Conservation (phyloP, 2,888 invertebrate genomes). For the Hemithea aestivaria region DNA sequence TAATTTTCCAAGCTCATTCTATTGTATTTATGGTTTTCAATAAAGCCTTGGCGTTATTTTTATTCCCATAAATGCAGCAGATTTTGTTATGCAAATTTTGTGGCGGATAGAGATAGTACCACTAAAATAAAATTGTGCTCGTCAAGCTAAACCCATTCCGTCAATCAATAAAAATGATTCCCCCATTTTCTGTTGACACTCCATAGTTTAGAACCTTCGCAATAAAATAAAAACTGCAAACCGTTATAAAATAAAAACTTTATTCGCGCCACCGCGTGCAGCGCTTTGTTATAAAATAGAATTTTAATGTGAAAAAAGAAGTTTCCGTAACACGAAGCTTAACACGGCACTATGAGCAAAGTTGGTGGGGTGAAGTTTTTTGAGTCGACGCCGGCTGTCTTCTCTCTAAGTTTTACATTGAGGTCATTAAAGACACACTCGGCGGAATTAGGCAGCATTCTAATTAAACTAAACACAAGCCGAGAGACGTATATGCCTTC, state of each 20-base stretch:
- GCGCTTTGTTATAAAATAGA: constrained; percentile 10
- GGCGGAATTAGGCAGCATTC: constrained; percentile 38
- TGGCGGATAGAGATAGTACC: no score
- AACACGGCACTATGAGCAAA: constrained; percentile 17
- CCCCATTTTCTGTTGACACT: constrained; percentile 5
- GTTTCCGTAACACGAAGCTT: constrained; percentile 13
- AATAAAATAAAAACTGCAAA: constrained; percentile 5
- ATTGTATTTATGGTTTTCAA: no score
- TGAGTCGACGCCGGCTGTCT: constrained; percentile 1
- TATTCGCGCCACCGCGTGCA: constrained; percentile 1
- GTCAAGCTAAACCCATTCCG: constrained; percentile 1
- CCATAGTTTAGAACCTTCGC: constrained; percentile 4
- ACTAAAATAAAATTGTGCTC: no score
- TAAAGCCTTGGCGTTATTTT: no score
- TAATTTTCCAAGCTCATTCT: no score
- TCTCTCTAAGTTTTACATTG: constrained; percentile 27
- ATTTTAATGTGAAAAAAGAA: constrained; percentile 7
- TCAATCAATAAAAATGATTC: constrained; percentile 9
- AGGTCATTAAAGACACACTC: constrained; percentile 44
- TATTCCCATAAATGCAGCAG: no score
- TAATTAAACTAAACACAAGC: constrained; percentile 57
- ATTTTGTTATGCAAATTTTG: no score
- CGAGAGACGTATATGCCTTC: constrained; percentile 45
- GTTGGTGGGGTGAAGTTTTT: constrained; percentile 11
- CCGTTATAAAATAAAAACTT: constrained; percentile 5